Evolutionary conservation across 1,140 invertebrate genomes (phyloP), one percentile per base, ranked within the genome.

Genomic region (Zaprionus vittiger): DNA sequence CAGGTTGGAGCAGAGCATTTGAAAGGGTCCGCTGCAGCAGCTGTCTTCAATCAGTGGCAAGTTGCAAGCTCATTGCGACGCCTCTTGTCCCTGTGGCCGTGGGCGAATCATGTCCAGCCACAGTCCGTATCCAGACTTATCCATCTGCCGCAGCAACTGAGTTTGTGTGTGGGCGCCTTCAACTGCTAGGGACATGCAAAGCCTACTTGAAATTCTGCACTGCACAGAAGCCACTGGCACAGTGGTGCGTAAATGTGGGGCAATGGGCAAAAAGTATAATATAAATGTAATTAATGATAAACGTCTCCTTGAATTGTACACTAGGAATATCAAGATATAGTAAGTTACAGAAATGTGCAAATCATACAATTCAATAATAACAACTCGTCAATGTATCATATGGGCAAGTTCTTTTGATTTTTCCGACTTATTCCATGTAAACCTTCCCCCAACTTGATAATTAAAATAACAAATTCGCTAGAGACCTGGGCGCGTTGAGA

Each of bases 21-120:
- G 70, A 74, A 69, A 63, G 37, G 20, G 12, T 47, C 37, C 28
- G 12, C 56, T 20, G 47, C 55, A n/a, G 66, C 56, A 56, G 54
- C 41, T 61, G 41, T 47, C 41, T 47, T 64, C 65, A 71, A 69
- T 73, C 64, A 49, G 67, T 44, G 52, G 49, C 44, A 83, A 78
- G 64, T 87, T 89, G 83, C 84, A 73, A 89, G 67, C 80, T 87
- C 84, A 87, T 72, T 61, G 44, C 54, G 52, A 66, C 41, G n/a
- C 22, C 60, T 49, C 49, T 38, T 47, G 47, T 37, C 66, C 54
- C 41, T 38, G n/a, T 47, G 22, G 66, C 66, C 74, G 74, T 77
- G 74, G 74, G 74, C 74, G 74, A 62, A 20, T 54, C 72, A 55
- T 34, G 44, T 64, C 66, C 67, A 64, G 26, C 17, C 17, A 31